Base-by-base conservation (phyloP, 1,140 invertebrate genomes). In the Drosophila triauraria region DNA sequence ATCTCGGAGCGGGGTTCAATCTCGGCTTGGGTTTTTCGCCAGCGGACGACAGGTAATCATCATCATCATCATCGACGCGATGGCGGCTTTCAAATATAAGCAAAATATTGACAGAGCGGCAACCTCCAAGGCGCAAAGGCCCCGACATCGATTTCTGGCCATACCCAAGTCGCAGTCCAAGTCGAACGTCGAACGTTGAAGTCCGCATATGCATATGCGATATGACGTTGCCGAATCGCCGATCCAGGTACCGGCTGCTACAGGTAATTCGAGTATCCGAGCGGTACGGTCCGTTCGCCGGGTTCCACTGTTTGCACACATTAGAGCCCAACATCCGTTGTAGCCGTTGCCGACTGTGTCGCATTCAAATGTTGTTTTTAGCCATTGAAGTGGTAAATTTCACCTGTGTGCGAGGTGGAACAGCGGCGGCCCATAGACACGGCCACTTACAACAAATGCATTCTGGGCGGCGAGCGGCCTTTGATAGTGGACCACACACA, bases 91-190 rank as follows among this genome's bases (percentile, higher is more conserved):
- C 72, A 71, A 64, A 80, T 58, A 84, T 79, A 91, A 91, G 83
- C 78, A 91, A 91, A 91, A 91, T 91, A 91, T 91, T 91, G 88
- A 91, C 87, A 91, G 71, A 91, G 87, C 87, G 87, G 87, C 87
- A 81, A 79, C 75, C 67, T 75, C 78, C 65, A 87, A 84, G 85
- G 78, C 78, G 54, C 75, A 84, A 83, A 84, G 81, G 67, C 67
- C 65, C 80, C 84, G 84, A 83, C 78, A 53, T 69, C 40, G 32
- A 68, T 75, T 63, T 70, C 58, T 75, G 74, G 48, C 65, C 47
- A 67, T 40, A 74, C 35, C 58, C 59, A 48, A 54, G 30, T 53
- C 51, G 32, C 20, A 54, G 30, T 54, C 53, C 4, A 4, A 56
- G 35, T 54, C 51, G 32, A 53, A 54, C 30, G 8, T 32, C 30